These are phyloP conservation scores for Caenorhabditis brenneri DNA, from an alignment of 1,140 invertebrate genomes.

Conservation along the genomic window DNA sequence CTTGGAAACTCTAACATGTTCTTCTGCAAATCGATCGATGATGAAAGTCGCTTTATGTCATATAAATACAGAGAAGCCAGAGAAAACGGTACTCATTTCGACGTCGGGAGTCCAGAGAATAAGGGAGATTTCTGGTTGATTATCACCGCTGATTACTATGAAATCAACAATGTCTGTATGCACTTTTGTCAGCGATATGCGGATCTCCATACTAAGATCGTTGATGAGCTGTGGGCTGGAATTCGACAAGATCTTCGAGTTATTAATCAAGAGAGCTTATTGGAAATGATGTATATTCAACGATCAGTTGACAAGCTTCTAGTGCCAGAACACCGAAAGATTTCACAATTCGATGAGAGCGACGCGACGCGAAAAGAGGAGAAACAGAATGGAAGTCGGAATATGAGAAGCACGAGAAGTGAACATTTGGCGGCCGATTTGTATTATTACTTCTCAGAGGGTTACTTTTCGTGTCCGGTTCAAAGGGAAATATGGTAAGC, in stretches of 20 bases:
- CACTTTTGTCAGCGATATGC: slow-evolving; percentile 7
- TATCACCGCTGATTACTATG: background rate
- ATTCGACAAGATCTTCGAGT: background rate
- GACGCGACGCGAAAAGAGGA: too few species aligned
- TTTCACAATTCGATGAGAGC: background rate
- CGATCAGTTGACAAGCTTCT: background rate
- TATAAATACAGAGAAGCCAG: background rate
- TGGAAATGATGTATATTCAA: slow-evolving; percentile 8
- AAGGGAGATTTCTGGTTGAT: slow-evolving; percentile 1
- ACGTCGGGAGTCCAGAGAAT: background rate
- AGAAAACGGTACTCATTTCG: background rate
- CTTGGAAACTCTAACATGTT: background rate
- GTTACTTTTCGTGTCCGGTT: background rate
- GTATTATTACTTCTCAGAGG: background rate
- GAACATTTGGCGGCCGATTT: background rate
- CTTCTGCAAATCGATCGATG: background rate
- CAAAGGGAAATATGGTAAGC: background rate
- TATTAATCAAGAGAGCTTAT: background rate
- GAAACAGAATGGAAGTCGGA: too few species aligned
- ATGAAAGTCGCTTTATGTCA: background rate
- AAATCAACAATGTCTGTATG: background rate
- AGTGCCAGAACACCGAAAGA: background rate
- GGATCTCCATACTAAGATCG: background rate
- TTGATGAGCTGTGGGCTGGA: background rate
- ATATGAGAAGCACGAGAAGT: too few species aligned